phyloP scores from a whole-genome alignment of 2,113 vertebrate species.

The Sinocyclocheilus maitianheensis region DNA sequence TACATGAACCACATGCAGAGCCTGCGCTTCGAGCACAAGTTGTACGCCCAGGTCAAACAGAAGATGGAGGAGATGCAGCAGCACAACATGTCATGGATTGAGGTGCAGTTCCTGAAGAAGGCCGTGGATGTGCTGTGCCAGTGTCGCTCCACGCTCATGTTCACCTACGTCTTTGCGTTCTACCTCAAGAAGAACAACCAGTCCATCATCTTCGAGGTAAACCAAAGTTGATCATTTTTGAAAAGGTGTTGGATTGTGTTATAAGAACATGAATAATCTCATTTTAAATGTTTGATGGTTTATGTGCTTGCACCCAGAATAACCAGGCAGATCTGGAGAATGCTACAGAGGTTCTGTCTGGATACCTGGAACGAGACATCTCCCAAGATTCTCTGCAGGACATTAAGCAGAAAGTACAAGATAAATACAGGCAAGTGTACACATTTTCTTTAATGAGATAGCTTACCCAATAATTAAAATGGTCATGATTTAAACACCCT shows the following conservation, averaged over 20 bases:
- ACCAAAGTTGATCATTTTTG: background rate
- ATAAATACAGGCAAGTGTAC: conserved; percentile 94
- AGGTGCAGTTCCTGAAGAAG: conserved; percentile 99
- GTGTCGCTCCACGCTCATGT: conserved; percentile 99
- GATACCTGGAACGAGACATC: conserved; percentile 98
- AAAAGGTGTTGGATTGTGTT: background rate
- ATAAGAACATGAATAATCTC: background rate
- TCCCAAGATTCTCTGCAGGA: conserved; percentile 99
- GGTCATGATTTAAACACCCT: background rate
- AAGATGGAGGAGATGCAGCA: conserved; percentile 99
- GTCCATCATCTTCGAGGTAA: conserved; percentile 99
- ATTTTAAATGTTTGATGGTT: background rate
- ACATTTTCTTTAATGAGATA: background rate
- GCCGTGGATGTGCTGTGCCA: conserved; percentile 99
- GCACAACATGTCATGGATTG: conserved; percentile 99
- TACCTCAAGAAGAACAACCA: conserved; percentile 99
- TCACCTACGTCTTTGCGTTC: conserved; percentile 99
- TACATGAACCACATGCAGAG: conserved; percentile 99
- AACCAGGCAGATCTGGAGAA: conserved; percentile 99
- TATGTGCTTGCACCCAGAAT: conserved; percentile 76
- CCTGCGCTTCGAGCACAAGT: conserved; percentile 99
- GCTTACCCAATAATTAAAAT: background rate
- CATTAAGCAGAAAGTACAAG: conserved; percentile 99
- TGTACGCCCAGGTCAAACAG: conserved; percentile 98
- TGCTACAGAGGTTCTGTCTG: conserved; percentile 98